These are phyloP conservation scores for Periplaneta americana DNA, from an alignment of 1,140 invertebrate genomes.

Conservation along the genomic window DNA sequence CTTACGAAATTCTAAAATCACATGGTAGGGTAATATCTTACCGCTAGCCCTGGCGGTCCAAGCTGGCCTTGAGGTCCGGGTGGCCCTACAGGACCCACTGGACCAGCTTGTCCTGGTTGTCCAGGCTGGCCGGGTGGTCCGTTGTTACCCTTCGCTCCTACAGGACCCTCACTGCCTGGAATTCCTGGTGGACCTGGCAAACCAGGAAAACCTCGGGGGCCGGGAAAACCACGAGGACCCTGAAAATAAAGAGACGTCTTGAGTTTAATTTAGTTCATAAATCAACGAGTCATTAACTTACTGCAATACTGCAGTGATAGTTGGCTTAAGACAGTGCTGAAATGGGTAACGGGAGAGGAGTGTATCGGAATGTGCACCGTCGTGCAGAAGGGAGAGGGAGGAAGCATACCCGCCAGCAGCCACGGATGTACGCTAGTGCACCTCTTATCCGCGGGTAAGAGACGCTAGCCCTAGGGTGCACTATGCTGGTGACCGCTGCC, in stretches of 20 bases:
- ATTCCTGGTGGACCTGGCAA: constrained; percentile 68
- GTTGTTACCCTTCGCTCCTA: constrained; percentile 63
- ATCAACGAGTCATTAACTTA: background rate
- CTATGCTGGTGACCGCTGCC: no score
- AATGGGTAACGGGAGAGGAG: background rate
- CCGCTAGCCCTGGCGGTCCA: constrained; percentile 63
- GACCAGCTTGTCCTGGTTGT: constrained; percentile 59
- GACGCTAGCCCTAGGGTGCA: no score
- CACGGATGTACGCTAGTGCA: no score
- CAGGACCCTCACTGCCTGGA: constrained; percentile 64
- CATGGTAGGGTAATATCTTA: no score
- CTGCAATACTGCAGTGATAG: background rate
- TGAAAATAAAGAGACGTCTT: constrained; percentile 35
- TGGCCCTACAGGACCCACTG: constrained; percentile 55
- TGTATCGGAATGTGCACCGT: background rate
- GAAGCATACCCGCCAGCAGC: no score
- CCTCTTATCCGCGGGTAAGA: no score
- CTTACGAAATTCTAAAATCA: no score
- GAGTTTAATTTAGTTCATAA: no score
- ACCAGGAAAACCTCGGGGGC: constrained; percentile 71
- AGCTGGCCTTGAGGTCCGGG: constrained; percentile 59
- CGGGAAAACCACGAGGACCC: constrained; percentile 78
- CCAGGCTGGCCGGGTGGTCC: constrained; percentile 64
- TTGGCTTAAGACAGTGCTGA: background rate
- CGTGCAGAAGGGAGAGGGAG: no score